Base-by-base conservation (phyloP, 2,113 vertebrate genomes). In the Balaeniceps rex region DNA sequence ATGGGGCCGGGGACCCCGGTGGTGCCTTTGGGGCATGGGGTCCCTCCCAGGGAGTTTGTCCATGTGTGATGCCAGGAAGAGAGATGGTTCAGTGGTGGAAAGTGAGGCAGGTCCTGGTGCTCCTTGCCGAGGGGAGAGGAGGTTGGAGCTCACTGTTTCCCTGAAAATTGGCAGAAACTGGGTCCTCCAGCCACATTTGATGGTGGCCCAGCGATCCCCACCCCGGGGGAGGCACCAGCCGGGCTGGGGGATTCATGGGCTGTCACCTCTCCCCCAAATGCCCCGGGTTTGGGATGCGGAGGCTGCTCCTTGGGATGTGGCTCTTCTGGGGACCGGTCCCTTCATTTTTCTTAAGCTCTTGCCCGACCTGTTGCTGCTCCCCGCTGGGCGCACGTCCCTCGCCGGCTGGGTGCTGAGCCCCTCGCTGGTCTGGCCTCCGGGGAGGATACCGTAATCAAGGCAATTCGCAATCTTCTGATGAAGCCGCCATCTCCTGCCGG, bases 371-470 rank as follows among this genome's bases (percentile, higher is more conserved):
- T 65, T 72, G 86, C 76, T 3, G 4, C 34, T 68, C 42, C 82
- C 29, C 1, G 1, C 51, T 13, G 61, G 51, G 46, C 49, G 25
- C 34, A 0, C 0, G 1, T n/a, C 36, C 47, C 78, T 36, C 0
- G 2, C 49, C 2, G 5, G 16, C 26, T 14, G 18, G 42, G 25
- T 36, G n/a, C 51, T 5, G 28, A 77, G 46, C 84, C 74, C n/a
- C 21, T 75, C 2, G 4, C 19, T 52, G 0, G 1, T 3, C n/a
- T 22, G 17, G 31, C 51, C 23, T 36, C 60, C 47, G 10, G 2
- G 42, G 65, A 40, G 26, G 74, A n/a, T 33, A 17, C 40, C 3
- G 4, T 22, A 38, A 77, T 5, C 88, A 54, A 57, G 40, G 75
- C 63, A 34, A 7, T n/a, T 42, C 4, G 4, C 65, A 38, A 0